Evolutionary conservation across 2,113 vertebrate genomes (phyloP).

Genomic region (Aepyceros melampus): DNA sequence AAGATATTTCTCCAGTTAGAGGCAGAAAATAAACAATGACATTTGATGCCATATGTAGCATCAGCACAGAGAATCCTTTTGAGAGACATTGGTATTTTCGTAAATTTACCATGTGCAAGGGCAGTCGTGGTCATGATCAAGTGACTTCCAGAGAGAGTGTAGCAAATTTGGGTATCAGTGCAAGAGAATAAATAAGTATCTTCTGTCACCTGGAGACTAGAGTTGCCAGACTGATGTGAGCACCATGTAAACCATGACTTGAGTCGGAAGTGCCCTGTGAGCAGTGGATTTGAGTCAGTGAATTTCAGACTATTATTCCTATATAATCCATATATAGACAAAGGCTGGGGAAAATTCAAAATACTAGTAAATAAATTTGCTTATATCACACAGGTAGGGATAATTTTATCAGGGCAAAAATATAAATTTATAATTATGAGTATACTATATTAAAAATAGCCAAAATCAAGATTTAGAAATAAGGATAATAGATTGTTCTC

Average conservation of each 20-base stretch:
- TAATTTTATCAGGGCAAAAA: not conserved
- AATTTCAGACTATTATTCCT: not conserved
- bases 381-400: not conserved
- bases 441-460: not conserved
- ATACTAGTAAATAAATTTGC: not conserved
- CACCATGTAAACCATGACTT: not conserved
- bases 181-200: not conserved
- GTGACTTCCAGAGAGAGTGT: not conserved
- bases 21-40: not conserved
- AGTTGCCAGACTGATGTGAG: not conserved
- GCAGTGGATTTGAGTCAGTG: not conserved
- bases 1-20: not conserved
- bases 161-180: not conserved
- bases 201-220: not conserved
- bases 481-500: not conserved
- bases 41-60: not conserved
- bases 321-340: not conserved
- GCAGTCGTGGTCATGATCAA: not conserved
- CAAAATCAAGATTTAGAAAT: not conserved
- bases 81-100: not conserved
- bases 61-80: not conserved
- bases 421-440: not conserved
- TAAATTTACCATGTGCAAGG: not conserved
- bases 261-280: not conserved
- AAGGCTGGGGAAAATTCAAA: not conserved